Evolutionary conservation across 2,797 vertebrate species (phyloP).

Genomic region (Tinamus major): DNA sequence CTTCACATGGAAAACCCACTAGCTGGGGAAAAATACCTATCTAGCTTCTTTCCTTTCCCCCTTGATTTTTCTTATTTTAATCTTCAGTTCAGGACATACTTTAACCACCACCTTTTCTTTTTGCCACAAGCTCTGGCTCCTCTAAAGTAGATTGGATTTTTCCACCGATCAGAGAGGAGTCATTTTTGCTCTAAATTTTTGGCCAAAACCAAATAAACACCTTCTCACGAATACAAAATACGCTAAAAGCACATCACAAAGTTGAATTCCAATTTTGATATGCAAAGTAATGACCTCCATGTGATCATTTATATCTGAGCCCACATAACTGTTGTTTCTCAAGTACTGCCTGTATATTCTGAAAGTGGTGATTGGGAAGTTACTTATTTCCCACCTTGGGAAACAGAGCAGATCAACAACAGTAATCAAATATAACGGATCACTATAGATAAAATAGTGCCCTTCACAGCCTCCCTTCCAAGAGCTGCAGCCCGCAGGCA

Average conservation of each 20-base stretch:
- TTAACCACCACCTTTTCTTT: neutral
- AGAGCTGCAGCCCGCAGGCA: too few relatives aligned
- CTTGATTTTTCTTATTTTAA: too few relatives aligned
- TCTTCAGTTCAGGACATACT: neutral
- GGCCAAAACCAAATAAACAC: neutral
- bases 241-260: neutral
- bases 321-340: neutral
- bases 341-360: neutral
- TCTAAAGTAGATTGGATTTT: neutral
- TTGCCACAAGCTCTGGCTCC: neutral
- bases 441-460: too few relatives aligned
- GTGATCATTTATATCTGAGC: neutral
- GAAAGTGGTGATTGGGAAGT: neutral
- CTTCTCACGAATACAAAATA: neutral
- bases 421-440: neutral
- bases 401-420: neutral
- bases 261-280: neutral
- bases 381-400: neutral
- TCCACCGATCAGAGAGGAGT: neutral
- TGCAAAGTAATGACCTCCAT: neutral
- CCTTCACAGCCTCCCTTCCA: too few relatives aligned
- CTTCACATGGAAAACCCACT: neutral
- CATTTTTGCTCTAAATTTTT: neutral
- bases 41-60: neutral
- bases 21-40: neutral